phyloP scores from a whole-genome alignment of 2,113 vertebrate genomes.

The Argyrosomus japonicus region DNA sequence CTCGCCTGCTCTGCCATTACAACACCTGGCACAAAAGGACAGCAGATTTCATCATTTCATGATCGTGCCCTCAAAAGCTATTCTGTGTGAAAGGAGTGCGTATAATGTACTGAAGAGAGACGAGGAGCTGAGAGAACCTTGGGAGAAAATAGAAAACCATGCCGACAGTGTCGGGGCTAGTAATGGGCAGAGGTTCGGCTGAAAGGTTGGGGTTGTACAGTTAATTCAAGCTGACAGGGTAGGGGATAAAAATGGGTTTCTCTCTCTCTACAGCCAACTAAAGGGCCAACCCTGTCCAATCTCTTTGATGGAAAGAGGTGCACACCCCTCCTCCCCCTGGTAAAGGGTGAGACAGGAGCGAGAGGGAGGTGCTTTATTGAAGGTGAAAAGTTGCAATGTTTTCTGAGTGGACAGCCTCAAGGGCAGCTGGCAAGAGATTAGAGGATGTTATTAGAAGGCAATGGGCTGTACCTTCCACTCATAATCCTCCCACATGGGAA shows the following conservation, averaged over 20 bases:
- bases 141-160: conserved; percentile 61
- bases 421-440: conserved; percentile 79
- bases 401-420: conserved; percentile 76
- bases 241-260: conserved; percentile 75
- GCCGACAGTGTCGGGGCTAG: conserved; percentile 37
- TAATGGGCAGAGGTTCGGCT: conserved; percentile 66
- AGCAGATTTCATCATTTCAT: conserved; percentile 52
- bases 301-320: conserved; percentile 67
- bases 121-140: conserved; percentile 41
- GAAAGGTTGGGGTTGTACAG: conserved; percentile 70
- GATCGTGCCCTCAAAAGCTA: conserved; percentile 46
- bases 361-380: conserved; percentile 66
- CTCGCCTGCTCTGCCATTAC: conserved; percentile 27
- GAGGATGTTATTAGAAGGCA: conserved; percentile 83
- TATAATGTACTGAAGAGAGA: conserved; percentile 51
- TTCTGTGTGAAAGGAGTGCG: conserved; percentile 47
- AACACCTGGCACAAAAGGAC: conserved; percentile 51
- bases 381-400: conserved; percentile 81
- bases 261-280: conserved; percentile 62
- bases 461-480: conserved; percentile 78
- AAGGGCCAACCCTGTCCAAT: conserved; percentile 71
- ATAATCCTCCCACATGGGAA: conserved; percentile 73
- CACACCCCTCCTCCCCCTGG: conserved; percentile 35
- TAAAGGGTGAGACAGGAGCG: conserved; percentile 48
- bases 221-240: conserved; percentile 78